phyloP scores from a whole-genome alignment of 1,140 invertebrate genomes.

The Oedothorax gibbosus region DNA sequence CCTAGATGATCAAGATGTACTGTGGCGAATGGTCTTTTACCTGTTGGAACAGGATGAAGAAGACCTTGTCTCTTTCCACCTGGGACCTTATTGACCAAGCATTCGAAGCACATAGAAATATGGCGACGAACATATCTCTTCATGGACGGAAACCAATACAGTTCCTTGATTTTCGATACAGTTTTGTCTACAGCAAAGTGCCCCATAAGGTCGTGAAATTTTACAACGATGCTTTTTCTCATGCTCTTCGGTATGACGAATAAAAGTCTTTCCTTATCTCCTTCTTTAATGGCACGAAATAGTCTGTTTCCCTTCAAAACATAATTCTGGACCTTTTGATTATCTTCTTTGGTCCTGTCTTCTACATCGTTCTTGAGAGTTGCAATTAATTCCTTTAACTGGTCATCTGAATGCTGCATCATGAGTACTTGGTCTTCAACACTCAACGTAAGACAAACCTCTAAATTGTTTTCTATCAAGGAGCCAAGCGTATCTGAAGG shows the following conservation, averaged over 20 bases:
- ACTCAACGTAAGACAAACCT: conserved; percentile 11
- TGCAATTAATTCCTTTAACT: neutral
- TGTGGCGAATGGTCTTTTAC: no score
- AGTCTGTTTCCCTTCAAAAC: no score
- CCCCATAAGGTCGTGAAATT: no score
- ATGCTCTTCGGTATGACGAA: no score
- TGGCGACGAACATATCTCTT: conserved; percentile 25
- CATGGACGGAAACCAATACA: conserved; percentile 36
- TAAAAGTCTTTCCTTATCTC: no score
- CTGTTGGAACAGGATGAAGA: conserved; percentile 7
- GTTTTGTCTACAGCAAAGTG: conserved; percentile 29
- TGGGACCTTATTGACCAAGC: conserved; percentile 19
- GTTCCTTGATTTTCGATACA: conserved; percentile 14
- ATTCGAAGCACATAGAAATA: conserved; percentile 30
- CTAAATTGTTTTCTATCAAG: conserved; percentile 7
- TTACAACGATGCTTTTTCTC: no score
- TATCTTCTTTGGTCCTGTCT: no score
- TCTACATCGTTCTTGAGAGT: neutral
- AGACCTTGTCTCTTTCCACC: conserved; percentile 39
- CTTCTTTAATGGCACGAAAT: no score
- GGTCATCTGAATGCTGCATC: conserved; percentile 8
- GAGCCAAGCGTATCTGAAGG: neutral
- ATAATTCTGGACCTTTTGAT: no score
- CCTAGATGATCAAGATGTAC: no score
- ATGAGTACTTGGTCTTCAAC: conserved; percentile 7